Conservation (phyloP, 37 sponge, comb jelly and placozoan genomes). For the Halisarca cf. caerulea region DNA sequence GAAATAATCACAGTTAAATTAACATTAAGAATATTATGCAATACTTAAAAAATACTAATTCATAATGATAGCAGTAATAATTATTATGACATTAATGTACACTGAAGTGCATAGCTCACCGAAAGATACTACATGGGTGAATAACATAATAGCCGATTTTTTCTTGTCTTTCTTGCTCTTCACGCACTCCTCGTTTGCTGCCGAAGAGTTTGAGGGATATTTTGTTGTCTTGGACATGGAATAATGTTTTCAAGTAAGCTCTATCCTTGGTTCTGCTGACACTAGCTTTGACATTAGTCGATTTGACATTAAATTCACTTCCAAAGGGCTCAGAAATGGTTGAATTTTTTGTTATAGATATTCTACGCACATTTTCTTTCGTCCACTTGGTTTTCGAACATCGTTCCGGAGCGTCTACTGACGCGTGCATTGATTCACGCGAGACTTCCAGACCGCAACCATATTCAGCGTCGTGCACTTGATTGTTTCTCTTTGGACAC, state of each 20-base stretch:
- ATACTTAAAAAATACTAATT: too few species aligned
- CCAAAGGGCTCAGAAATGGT: background rate
- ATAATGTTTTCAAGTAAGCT: background rate
- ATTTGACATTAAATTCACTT: background rate
- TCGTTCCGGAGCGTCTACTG: slow-evolving; percentile 22
- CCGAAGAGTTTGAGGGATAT: slow-evolving; percentile 55
- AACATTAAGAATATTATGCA: too few species aligned
- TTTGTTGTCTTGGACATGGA: slow-evolving; percentile 43
- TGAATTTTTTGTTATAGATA: background rate
- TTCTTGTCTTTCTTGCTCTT: slow-evolving; percentile 55
- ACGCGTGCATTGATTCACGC: background rate
- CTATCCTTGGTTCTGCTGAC: background rate
- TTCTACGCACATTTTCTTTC: background rate
- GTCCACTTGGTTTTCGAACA: background rate
- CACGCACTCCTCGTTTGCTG: slow-evolving; percentile 35
- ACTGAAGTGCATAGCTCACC: slow-evolving; percentile 40
- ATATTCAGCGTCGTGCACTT: too few species aligned
- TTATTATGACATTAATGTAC: too few species aligned
- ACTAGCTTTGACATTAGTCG: background rate
- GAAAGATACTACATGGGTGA: slow-evolving; percentile 63
- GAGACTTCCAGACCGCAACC: too few species aligned
- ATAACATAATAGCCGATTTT: slow-evolving; percentile 33
- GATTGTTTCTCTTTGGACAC: too few species aligned
- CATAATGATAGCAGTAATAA: too few species aligned
- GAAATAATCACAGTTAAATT: too few species aligned